phyloP scores from a whole-genome alignment of 2,113 vertebrate species.

The Holacanthus passer region DNA sequence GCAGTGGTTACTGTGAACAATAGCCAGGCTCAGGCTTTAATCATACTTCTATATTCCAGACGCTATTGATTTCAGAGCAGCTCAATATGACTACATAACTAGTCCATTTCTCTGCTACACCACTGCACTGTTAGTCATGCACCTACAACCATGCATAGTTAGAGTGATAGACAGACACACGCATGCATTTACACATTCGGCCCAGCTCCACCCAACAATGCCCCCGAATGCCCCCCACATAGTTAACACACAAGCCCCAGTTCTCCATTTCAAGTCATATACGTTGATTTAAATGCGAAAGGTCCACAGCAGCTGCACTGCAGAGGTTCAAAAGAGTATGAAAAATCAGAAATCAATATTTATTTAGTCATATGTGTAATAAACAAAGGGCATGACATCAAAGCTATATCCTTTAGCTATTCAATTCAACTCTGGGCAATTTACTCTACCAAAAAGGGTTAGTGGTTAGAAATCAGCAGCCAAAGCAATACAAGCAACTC shows the following conservation, averaged over 20 bases:
- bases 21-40: slow-evolving; percentile 90
- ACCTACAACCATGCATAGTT: slow-evolving; percentile 79
- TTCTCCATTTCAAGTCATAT: slow-evolving; percentile 86
- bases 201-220: background rate
- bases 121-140: slow-evolving; percentile 89
- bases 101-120: slow-evolving; percentile 89
- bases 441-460: slow-evolving; percentile 89
- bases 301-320: slow-evolving; percentile 86
- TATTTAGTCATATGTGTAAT: slow-evolving; percentile 93
- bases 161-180: slow-evolving; percentile 37
- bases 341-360: slow-evolving; percentile 97
- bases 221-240: slow-evolving; percentile 4
- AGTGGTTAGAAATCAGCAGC: slow-evolving; percentile 80
- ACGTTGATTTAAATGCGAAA: slow-evolving; percentile 85
- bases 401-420: slow-evolving; percentile 91
- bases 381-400: slow-evolving; percentile 94
- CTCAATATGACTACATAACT: slow-evolving; percentile 92
- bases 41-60: slow-evolving; percentile 87
- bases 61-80: slow-evolving; percentile 91
- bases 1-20: slow-evolving; percentile 85
- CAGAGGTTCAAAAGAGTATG: slow-evolving; percentile 90
- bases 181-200: slow-evolving; percentile 34
- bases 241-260: slow-evolving; percentile 74
- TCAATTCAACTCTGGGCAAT: slow-evolving; percentile 90
- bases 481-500: slow-evolving; percentile 88